These are phyloP conservation scores for Leptinotarsa haldemani DNA, from an alignment of 2,888 invertebrate genomes.

Conservation along the genomic window DNA sequence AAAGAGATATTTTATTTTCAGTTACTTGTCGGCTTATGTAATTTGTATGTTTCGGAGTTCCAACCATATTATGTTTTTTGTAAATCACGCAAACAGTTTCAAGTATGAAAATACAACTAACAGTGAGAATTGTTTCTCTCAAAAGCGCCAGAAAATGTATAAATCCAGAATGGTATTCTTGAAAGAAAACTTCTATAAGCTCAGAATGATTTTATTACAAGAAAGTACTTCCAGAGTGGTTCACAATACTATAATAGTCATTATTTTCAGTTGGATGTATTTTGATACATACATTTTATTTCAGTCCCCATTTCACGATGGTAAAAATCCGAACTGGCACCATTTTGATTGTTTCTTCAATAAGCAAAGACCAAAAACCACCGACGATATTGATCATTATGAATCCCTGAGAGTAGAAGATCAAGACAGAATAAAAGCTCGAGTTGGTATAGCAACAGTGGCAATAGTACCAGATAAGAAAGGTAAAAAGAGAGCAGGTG, in stretches of 20 bases:
- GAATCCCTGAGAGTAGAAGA: slow-evolving; percentile 85
- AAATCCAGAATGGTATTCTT: too few relatives aligned
- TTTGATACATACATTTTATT: slow-evolving; percentile 59
- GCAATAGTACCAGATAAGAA: slow-evolving; percentile 67
- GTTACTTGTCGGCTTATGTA: too few relatives aligned
- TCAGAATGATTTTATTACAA: too few relatives aligned
- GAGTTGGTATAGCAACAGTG: slow-evolving; percentile 68
- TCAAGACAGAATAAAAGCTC: slow-evolving; percentile 80
- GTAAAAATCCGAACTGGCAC: slow-evolving; percentile 88
- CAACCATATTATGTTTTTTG: too few relatives aligned
- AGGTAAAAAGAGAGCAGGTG: slow-evolving; percentile 66
- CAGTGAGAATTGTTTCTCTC: too few relatives aligned
- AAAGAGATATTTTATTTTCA: too few relatives aligned
- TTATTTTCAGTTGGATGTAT: not conserved
- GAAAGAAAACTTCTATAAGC: too few relatives aligned
- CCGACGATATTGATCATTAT: slow-evolving; percentile 83
- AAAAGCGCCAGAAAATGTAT: too few relatives aligned
- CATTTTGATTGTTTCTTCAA: slow-evolving; percentile 89
- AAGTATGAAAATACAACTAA: too few relatives aligned
- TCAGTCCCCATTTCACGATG: slow-evolving; percentile 89
- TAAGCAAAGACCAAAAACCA: slow-evolving; percentile 79
- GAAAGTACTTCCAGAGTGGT: not conserved
- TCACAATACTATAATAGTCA: not conserved
- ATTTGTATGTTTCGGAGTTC: too few relatives aligned
- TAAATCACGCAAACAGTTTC: too few relatives aligned